Evolutionary conservation across 30 jellyfish, hydroid and myxozoan genomes (phyloP).

Genomic region (Turritopsis dohrnii): DNA sequence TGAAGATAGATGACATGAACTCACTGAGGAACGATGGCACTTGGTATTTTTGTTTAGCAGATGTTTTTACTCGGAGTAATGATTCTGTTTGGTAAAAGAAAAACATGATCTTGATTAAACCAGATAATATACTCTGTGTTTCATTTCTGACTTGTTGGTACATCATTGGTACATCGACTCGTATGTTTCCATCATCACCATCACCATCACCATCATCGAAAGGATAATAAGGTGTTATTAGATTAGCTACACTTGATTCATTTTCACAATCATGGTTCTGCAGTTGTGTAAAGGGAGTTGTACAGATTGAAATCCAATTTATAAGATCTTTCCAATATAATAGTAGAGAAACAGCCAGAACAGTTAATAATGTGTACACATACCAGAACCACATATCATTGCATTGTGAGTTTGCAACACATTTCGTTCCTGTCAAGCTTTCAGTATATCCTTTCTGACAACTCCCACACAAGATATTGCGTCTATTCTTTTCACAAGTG

Average conservation of each 20-base stretch:
- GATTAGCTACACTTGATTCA: neutral
- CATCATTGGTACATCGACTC: too few species aligned
- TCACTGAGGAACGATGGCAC: neutral
- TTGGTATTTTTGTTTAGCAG: neutral
- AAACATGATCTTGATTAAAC: neutral
- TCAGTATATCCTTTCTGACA: neutral
- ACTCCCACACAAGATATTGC: neutral
- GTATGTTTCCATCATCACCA: too few species aligned
- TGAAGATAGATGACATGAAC: neutral
- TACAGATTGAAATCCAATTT: neutral
- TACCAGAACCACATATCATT: neutral
- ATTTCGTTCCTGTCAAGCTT: neutral
- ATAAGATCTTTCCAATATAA: neutral
- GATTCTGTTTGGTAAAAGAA: neutral
- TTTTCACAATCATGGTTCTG: neutral
- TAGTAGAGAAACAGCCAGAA: neutral
- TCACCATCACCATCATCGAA: neutral
- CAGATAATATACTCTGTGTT: neutral
- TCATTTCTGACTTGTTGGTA: neutral
- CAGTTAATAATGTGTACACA: neutral
- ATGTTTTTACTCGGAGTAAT: neutral
- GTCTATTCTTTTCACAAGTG: neutral
- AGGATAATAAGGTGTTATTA: neutral
- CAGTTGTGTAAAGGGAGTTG: neutral
- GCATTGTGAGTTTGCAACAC: neutral